These are phyloP conservation scores for Porites evermanni DNA, from an alignment of 92 coral and sea anemone genomes.

Conservation along the genomic window DNA sequence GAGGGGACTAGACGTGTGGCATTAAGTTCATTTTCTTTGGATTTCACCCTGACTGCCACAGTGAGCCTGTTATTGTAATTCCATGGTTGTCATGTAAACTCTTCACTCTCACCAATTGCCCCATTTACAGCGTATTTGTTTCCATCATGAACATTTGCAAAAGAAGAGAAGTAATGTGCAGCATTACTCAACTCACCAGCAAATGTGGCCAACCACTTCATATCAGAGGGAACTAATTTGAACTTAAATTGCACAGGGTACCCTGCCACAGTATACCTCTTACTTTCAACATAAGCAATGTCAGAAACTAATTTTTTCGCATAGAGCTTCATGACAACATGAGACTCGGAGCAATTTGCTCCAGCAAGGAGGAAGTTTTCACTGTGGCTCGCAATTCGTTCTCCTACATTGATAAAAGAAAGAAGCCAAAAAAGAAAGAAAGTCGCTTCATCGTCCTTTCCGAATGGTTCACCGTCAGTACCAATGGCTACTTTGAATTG, in stretches of 20 bases:
- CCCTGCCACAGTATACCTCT: constrained; percentile 52
- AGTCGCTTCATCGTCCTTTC: constrained; percentile 74
- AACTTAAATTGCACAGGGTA: constrained; percentile 56
- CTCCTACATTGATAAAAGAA: constrained; percentile 69
- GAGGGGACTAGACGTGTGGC: constrained; percentile 45
- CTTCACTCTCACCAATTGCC: constrained; percentile 52
- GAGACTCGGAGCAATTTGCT: constrained; percentile 69
- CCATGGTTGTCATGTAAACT: constrained; percentile 70
- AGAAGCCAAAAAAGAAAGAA: constrained; percentile 40
- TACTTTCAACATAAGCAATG: constrained; percentile 49
- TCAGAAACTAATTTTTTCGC: constrained; percentile 61
- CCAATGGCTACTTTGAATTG: constrained; percentile 68
- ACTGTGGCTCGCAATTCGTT: constrained; percentile 60
- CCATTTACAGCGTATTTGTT: constrained; percentile 49
- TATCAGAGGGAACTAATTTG: constrained; percentile 55
- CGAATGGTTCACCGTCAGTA: constrained; percentile 80
- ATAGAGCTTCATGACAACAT: constrained; percentile 51
- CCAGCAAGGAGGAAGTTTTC: constrained; percentile 70
- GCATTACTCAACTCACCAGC: constrained; percentile 68
- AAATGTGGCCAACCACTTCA: constrained; percentile 61
- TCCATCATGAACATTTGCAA: constrained; percentile 63
- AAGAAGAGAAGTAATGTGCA: constrained; percentile 55
- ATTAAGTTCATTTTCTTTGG: constrained; percentile 51
- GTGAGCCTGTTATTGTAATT: constrained; percentile 61
- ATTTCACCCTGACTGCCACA: constrained; percentile 56